These are phyloP conservation scores for Gisinianus flammeolus DNA, from an alignment of 2,888 invertebrate genomes.

Conservation along the genomic window DNA sequence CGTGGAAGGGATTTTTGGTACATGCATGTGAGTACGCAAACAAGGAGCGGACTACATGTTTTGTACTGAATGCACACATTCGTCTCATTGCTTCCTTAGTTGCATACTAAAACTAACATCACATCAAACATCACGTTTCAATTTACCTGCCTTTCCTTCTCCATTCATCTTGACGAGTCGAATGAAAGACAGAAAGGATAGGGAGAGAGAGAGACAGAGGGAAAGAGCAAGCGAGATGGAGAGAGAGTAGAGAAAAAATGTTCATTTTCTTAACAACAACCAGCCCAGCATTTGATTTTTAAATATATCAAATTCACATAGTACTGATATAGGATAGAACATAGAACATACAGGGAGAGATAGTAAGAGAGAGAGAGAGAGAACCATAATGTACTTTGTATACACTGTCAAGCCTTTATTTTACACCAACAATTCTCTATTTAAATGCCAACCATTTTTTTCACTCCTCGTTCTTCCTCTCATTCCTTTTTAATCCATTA, in stretches of 20 bases:
- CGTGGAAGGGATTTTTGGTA: neutral
- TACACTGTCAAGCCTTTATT: conserved; percentile 3
- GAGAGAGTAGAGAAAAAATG: neutral
- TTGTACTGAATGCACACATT: neutral
- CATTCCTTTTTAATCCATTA: conserved; percentile 38
- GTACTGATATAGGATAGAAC: neutral
- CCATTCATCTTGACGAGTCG: conserved; percentile 10
- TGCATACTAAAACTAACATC: conserved; percentile 15
- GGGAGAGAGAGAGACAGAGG: neutral
- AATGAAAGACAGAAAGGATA: neutral
- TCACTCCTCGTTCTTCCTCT: conserved; percentile 14
- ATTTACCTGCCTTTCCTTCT: conserved; percentile 36
- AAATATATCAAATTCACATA: conserved; percentile 11
- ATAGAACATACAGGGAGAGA: neutral
- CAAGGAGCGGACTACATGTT: neutral
- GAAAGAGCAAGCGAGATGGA: neutral
- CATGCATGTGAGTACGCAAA: neutral
- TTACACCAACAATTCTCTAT: conserved; percentile 27
- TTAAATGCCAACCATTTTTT: neutral
- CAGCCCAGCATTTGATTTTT: neutral
- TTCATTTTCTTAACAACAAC: neutral
- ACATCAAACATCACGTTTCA: conserved; percentile 36
- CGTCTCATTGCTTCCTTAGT: conserved; percentile 11
- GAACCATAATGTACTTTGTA: neutral
- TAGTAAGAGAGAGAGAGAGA: neutral